These are phyloP conservation scores for Parnassius orleans DNA, from an alignment of 2,888 invertebrate species.

Conservation along the genomic window DNA sequence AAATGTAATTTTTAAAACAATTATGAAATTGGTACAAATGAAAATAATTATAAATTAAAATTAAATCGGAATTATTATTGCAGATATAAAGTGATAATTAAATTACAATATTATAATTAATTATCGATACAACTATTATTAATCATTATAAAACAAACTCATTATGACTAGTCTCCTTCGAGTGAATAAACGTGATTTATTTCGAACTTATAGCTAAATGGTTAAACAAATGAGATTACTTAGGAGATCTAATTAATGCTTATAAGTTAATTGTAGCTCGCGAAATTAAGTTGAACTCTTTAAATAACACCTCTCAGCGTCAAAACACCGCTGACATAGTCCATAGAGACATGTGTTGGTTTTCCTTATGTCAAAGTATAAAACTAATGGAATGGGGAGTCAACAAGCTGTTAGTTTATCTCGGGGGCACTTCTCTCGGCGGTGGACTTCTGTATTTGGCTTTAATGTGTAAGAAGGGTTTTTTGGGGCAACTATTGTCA, in stretches of 20 bases:
- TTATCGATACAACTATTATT: conserved; percentile 34
- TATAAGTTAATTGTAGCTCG: conserved; percentile 38
- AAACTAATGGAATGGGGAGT: conserved; percentile 58
- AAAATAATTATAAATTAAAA: conserved; percentile 36
- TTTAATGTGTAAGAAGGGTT: conserved; percentile 85
- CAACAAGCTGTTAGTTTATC: conserved; percentile 51
- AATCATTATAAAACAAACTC: conserved; percentile 35
- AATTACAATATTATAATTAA: conserved; percentile 29
- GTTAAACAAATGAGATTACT: conserved; percentile 57
- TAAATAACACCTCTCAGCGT: not conserved
- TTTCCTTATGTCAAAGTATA: conserved; percentile 32
- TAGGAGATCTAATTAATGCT: conserved; percentile 64
- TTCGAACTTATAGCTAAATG: conserved; percentile 43
- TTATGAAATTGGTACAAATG: conserved; percentile 35
- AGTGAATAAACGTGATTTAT: conserved; percentile 43
- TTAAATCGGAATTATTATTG: conserved; percentile 37
- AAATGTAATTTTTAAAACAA: conserved; percentile 34
- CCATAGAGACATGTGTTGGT: not conserved
- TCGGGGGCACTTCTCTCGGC: conserved; percentile 81
- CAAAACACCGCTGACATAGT: not conserved
- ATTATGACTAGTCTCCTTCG: conserved; percentile 61
- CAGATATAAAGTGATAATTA: conserved; percentile 35
- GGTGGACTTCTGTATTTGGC: conserved; percentile 87
- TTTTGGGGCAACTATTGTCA: conserved; percentile 63
- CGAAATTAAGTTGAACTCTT: conserved; percentile 28